A percentile compares a stretch with the other conserved stretches of the same genome.
Conservation (phyloP, 2,888 invertebrate species). For the Bimastos eiseni region DNA sequence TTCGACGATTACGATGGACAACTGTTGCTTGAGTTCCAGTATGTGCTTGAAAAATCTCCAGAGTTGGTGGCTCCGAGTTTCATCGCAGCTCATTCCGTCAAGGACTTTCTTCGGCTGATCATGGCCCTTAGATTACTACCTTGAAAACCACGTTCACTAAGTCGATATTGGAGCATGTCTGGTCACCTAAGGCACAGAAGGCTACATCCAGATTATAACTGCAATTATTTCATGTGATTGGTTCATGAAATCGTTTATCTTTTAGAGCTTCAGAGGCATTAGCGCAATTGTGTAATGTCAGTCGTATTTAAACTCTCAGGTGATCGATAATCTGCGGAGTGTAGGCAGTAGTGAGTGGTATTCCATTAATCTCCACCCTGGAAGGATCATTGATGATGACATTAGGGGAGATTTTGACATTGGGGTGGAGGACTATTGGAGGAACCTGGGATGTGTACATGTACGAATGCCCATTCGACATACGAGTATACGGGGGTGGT, state of each 20-base stretch:
- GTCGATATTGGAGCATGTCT: neutral
- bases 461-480: neutral
- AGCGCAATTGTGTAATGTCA: neutral
- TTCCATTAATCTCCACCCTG: neutral
- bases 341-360: no score
- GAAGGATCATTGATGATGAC: neutral
- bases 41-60: neutral
- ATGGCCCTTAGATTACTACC: slow-evolving; percentile 4
- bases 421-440: neutral
- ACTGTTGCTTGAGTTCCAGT: neutral
- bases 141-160: neutral
- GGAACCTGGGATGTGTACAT: neutral
- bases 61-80: slow-evolving; percentile 8
- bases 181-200: neutral
- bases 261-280: no score
- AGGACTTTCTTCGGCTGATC: neutral
- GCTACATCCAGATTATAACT: no score
- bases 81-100: neutral
- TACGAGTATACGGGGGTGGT: neutral
- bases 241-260: no score
- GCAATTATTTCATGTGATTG: no score
- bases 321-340: no score
- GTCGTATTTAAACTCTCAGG: no score
- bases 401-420: neutral
- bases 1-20: slow-evolving; percentile 14